Conservation (phyloP, 2,888 invertebrate genomes). For the Plagiodera versicolora region DNA sequence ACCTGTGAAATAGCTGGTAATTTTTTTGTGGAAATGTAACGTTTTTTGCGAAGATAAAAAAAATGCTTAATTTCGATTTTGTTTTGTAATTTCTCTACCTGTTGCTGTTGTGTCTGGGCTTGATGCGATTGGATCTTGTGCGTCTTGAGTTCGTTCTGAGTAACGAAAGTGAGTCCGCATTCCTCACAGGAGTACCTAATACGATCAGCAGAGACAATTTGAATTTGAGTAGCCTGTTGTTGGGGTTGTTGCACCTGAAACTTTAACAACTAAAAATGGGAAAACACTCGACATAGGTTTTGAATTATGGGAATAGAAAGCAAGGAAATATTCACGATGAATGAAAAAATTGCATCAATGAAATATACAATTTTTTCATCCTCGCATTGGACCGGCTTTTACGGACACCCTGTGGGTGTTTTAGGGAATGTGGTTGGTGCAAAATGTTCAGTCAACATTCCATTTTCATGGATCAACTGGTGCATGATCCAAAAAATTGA, state of each 20-base stretch:
- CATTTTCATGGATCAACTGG: no score
- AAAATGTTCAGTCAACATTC: no score
- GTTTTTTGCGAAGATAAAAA: no score
- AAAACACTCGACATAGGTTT: neutral
- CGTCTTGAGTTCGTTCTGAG: conserved; percentile 52
- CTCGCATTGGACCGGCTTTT: no score
- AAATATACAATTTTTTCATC: no score
- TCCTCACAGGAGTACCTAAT: conserved; percentile 54
- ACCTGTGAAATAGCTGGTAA: no score
- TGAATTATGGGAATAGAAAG: neutral
- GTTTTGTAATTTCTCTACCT: no score
- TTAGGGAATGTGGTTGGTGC: no score
- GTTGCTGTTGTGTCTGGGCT: conserved; percentile 51
- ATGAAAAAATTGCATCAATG: neutral
- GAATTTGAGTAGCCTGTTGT: conserved; percentile 58
- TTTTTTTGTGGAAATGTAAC: no score
- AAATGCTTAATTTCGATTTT: no score
- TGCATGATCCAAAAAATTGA: no score
- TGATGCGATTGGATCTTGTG: conserved; percentile 57
- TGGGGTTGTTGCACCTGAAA: conserved; percentile 48
- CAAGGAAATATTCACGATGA: conserved; percentile 4
- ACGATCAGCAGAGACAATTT: conserved; percentile 62
- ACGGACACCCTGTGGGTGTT: no score
- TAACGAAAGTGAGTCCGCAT: conserved; percentile 53
- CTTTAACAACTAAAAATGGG: neutral